Base-by-base conservation (phyloP, 2,888 invertebrate genomes). In the Acleris emargana region DNA sequence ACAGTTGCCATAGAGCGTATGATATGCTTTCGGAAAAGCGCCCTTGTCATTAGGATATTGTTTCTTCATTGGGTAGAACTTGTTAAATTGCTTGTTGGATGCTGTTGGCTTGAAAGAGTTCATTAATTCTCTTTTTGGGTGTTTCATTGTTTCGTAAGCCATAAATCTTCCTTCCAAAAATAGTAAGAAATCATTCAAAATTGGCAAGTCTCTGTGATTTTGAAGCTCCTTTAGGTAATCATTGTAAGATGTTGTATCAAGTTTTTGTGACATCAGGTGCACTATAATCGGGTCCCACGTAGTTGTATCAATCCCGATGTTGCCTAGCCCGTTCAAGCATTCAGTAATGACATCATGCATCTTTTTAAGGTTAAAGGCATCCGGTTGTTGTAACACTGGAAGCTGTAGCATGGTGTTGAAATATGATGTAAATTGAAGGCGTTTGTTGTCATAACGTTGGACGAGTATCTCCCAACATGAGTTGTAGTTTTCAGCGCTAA, bases 231-330 rank as follows among this genome's bases (percentile, higher is more conserved):
- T 68, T n/a, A 67, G 54, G 38, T 71, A 73, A 5, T 71, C 71
- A 49, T 67, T 67, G 52, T 59, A 67, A 6, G 71, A 66, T 1
- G n/a, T 17, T 1, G 62, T 18, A 47, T 74, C 71, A 2, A 73
- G 64, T 66, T 74, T 73, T 53, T 60, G 68, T n/a, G 61, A 52
- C 67, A 72, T 61, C 1, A 68, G 25, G 54, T 72, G 61, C n/a
- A 70, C 70, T 32, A 73, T 61, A 7, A 71, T 59, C 11, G 69
- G 70, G 45, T 53, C 69, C 71, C 71, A 72, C 16, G 66, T 62
- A n/a, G 64, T 18, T 7, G 43, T 62, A 20, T 72, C 68, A 2
- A 71, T 9, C 7, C 67, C 67, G 6, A 72, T 60, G 52, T 69
- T 71, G 1, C 38, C 5, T 0, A 72, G 17, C 3, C 62, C 72